These are phyloP conservation scores for Hirtodrosophila histrioides DNA, from an alignment of 2,888 invertebrate species.

Conservation along the genomic window DNA sequence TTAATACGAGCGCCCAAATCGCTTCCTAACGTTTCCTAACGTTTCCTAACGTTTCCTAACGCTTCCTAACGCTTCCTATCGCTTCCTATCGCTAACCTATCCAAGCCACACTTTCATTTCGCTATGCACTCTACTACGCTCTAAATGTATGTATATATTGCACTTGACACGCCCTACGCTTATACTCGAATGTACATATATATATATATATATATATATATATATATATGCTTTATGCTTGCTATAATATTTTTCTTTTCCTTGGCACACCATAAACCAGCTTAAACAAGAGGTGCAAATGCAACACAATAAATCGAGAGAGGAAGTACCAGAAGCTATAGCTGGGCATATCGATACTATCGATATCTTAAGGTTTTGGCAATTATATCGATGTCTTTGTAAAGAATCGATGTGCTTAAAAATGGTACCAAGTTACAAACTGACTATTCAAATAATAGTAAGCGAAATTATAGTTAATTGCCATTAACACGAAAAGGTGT, in stretches of 20 bases:
- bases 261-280: slow-evolving; percentile 34
- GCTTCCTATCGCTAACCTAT: slow-evolving; percentile 42
- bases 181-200: slow-evolving; percentile 13
- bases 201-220: slow-evolving; percentile 10
- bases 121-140: slow-evolving; percentile 38
- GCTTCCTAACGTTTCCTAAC: not conserved
- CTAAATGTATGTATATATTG: slow-evolving; percentile 17
- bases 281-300: slow-evolving; percentile 1
- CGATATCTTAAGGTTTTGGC: no score
- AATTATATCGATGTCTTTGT: no score
- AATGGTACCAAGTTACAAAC: no score
- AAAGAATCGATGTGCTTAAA: no score
- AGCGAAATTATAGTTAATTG: no score
- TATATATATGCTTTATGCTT: slow-evolving; percentile 31
- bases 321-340: no score
- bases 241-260: slow-evolving; percentile 11
- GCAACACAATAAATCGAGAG: not conserved
- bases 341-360: no score
- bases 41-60: not conserved
- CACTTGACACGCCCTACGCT: slow-evolving; percentile 45
- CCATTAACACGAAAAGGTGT: no score
- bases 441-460: no score
- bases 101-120: slow-evolving; percentile 41
- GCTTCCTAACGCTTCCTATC: slow-evolving; percentile 1
- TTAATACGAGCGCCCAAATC: not conserved